Base-by-base conservation (phyloP, 2,797 vertebrate genomes). In the Urophycis tenuis region DNA sequence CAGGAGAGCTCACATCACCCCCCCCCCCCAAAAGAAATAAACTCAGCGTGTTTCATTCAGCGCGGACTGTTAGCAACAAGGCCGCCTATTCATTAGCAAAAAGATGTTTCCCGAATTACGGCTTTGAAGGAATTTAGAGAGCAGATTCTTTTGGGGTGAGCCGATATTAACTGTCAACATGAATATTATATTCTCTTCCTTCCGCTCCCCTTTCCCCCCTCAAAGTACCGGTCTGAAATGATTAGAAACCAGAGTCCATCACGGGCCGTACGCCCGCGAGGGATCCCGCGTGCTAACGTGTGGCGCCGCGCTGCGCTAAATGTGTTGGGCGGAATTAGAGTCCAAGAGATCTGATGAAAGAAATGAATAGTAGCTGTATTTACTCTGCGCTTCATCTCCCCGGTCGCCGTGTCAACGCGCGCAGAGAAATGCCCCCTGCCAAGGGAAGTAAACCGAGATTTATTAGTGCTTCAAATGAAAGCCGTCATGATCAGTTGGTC, bases 31-130 rank as follows among this genome's bases (percentile, higher is more conserved):
- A n/a, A 19, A 74, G 79, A 78, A 87, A 81, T 74, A 85, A 88
- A 81, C 75, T 74, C 80, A 72, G 77, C 82, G 89, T 87, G 83
- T 89, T 91, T 86, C 85, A 91, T 91, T 90, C 83, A 90, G 85
- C 73, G 72, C 80, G 64, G 72, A 71, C 84, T 84, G 81, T 88
- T 89, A 75, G 33, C 73, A 74, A 83, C 80, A 79, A 88, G 79
- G 74, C 76, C 80, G 79, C 87, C 89, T 85, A 90, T 92, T 88
- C 91, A 89, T 93, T 92, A 91, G 87, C 88, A 86, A 90, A 87
- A 89, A 85, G 85, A 87, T 90, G 84, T 82, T 87, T n/a, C n/a
- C 88, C 88, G 88, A 91, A 93, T 89, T 92, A 84, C 79, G 77
- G 78, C 87, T 90, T 91, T 86, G 81, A 86, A 83, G 81, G 60